phyloP scores from a whole-genome alignment of 2,797 vertebrate species.

The Tenualosa ilisha region DNA sequence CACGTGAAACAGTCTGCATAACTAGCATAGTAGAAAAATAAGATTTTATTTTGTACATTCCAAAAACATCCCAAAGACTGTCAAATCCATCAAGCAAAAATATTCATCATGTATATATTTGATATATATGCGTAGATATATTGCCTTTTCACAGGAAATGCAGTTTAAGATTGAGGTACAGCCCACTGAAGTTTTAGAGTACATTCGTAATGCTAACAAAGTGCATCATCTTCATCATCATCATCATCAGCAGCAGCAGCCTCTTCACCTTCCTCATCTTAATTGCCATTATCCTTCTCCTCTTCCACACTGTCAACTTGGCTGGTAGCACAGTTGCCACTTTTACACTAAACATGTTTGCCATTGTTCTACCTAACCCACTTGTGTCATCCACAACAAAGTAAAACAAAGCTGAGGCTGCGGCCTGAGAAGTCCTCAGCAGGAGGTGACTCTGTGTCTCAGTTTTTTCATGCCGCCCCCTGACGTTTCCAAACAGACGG shows the following conservation, averaged over 20 bases:
- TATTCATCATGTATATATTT: slow-evolving; percentile 41
- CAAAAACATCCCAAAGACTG: slow-evolving; percentile 86
- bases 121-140: slow-evolving; percentile 10
- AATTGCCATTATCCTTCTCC: slow-evolving; percentile 51
- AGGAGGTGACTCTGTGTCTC: background rate
- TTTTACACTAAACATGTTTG: background rate
- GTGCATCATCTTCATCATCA: slow-evolving; percentile 51
- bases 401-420: background rate
- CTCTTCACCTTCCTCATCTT: slow-evolving; percentile 40
- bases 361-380: background rate
- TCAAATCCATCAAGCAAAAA: slow-evolving; percentile 80
- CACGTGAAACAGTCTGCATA: slow-evolving; percentile 17
- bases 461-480: background rate
- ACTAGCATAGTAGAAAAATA: slow-evolving; percentile 82
- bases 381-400: background rate
- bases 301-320: slow-evolving; percentile 38
- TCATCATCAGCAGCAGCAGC: slow-evolving; percentile 47
- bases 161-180: slow-evolving; percentile 67
- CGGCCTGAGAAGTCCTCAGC: background rate
- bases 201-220: slow-evolving; percentile 52
- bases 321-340: background rate
- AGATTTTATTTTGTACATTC: slow-evolving; percentile 88
- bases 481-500: background rate
- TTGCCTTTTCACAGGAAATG: slow-evolving; percentile 67
- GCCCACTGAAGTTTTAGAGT: slow-evolving; percentile 54